A percentile compares a stretch with the other conserved stretches of the same genome.
Conservation (phyloP, 2,888 invertebrate species). For the Acanthacorydalis orientalis region DNA sequence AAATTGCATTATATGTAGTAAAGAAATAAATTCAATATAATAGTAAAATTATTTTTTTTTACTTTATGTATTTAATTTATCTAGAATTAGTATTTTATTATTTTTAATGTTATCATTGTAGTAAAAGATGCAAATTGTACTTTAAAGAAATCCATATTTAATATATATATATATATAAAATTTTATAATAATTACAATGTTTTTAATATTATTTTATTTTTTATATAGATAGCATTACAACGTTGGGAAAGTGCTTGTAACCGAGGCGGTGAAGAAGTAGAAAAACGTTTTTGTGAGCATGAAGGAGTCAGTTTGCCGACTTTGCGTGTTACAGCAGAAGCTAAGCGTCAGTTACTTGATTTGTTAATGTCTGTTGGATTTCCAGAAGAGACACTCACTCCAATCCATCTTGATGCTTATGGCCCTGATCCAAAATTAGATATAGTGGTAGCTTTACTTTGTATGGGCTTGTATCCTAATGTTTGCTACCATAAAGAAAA, state of each 20-base stretch:
- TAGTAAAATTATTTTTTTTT: no score
- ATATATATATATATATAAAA: neutral
- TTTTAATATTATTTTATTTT: neutral
- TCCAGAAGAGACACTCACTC: slow-evolving; percentile 69
- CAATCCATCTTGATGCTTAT: slow-evolving; percentile 56
- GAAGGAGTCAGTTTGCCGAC: slow-evolving; percentile 82
- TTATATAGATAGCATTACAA: slow-evolving; percentile 18
- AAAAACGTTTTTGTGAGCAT: slow-evolving; percentile 75
- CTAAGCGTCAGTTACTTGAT: slow-evolving; percentile 49
- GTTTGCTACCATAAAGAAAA: slow-evolving; percentile 93
- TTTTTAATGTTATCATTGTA: no score
- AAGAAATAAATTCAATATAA: no score
- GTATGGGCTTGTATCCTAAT: slow-evolving; percentile 90
- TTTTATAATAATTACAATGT: neutral
- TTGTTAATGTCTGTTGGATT: slow-evolving; percentile 61
- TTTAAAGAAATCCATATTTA: no score
- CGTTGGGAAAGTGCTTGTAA: slow-evolving; percentile 51
- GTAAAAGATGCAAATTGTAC: no score
- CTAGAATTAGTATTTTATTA: no score
- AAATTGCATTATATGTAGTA: no score
- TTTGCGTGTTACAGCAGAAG: slow-evolving; percentile 80
- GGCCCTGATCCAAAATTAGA: slow-evolving; percentile 69
- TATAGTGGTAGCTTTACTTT: slow-evolving; percentile 66
- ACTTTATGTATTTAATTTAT: no score
- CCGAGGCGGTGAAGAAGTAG: slow-evolving; percentile 54